Evolutionary conservation across 2,113 vertebrate species (phyloP).

Genomic region (Phyllostomus hastatus): DNA sequence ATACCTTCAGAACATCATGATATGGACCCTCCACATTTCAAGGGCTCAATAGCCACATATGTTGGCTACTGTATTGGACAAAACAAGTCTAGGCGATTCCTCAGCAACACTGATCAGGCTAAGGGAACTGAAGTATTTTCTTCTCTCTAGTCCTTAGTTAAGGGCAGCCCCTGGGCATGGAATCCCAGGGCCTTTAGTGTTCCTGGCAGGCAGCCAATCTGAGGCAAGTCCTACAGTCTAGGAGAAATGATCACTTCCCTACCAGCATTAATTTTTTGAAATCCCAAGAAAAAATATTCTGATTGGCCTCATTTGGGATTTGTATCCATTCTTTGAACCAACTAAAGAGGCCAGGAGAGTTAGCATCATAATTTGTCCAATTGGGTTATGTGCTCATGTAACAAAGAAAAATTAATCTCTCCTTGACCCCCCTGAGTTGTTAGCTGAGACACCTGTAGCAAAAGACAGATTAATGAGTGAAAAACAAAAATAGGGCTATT

Average conservation of each 20-base stretch:
- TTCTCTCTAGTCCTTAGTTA: neutral
- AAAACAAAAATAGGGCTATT: neutral
- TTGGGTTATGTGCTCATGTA: neutral
- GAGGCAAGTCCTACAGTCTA: neutral
- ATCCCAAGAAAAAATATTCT: neutral
- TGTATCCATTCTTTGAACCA: neutral
- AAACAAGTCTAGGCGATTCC: neutral
- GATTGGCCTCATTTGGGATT: neutral
- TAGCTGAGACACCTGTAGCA: neutral
- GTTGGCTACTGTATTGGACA: neutral
- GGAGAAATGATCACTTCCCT: neutral
- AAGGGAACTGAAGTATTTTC: neutral
- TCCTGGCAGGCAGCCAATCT: neutral
- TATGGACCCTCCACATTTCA: neutral
- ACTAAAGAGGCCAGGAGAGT: neutral
- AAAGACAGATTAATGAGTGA: neutral
- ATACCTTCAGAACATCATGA: neutral
- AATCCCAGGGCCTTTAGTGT: neutral
- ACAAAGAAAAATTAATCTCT: neutral
- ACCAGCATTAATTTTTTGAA: neutral
- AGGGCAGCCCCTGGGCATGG: neutral
- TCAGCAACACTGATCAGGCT: neutral
- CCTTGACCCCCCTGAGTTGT: neutral
- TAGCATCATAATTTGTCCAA: neutral
- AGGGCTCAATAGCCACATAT: neutral